Evolutionary conservation across 2,888 invertebrate genomes (phyloP).

Genomic region (Scaptomyza flava): DNA sequence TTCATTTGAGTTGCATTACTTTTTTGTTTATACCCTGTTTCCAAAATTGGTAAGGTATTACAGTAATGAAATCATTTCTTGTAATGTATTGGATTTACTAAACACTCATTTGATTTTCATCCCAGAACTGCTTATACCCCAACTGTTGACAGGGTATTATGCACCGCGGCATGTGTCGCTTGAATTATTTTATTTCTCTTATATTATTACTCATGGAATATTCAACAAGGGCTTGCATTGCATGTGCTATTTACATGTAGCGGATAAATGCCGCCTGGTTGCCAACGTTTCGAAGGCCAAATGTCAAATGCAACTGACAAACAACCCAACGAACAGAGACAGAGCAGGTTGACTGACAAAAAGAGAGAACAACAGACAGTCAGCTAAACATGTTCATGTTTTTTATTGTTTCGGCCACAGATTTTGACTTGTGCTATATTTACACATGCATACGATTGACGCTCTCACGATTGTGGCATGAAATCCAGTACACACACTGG

Average conservation of each 20-base stretch:
- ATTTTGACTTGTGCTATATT: slow-evolving; percentile 41
- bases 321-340: slow-evolving; percentile 17
- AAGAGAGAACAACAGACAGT: slow-evolving; percentile 21
- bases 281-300: slow-evolving; percentile 56
- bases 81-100: too few species aligned
- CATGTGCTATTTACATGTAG: slow-evolving; percentile 46
- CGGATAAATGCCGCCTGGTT: slow-evolving; percentile 18
- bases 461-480: slow-evolving; percentile 4
- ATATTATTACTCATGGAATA: slow-evolving; percentile 47
- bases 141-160: slow-evolving; percentile 7
- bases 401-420: slow-evolving; percentile 50
- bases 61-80: too few species aligned
- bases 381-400: slow-evolving; percentile 42
- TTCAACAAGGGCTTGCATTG: slow-evolving; percentile 52
- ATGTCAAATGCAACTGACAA: slow-evolving; percentile 55
- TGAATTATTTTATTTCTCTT: slow-evolving; percentile 13
- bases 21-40: slow-evolving; percentile 20
- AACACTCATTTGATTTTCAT: too few species aligned
- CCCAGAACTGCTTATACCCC: neutral
- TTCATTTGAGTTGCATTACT: slow-evolving; percentile 29
- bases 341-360: slow-evolving; percentile 14
- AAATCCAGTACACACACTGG: slow-evolving; percentile 3
- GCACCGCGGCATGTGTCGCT: neutral
- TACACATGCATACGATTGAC: slow-evolving; percentile 11
- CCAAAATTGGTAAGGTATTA: too few species aligned